These are phyloP conservation scores for Clistopyga incitator DNA, from an alignment of 2,888 invertebrate species.

Conservation along the genomic window DNA sequence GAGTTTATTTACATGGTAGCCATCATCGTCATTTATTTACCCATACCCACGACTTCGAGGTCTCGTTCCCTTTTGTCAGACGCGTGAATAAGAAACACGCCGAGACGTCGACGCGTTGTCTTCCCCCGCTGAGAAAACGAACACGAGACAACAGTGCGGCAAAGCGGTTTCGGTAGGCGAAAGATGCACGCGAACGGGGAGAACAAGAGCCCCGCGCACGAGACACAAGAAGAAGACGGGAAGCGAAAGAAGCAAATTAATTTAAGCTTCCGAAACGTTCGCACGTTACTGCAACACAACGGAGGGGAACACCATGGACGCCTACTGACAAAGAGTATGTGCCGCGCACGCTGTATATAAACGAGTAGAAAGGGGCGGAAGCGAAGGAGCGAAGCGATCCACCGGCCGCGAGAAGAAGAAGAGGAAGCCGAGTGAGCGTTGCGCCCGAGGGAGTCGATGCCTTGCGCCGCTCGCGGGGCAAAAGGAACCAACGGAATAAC, in stretches of 20 bases:
- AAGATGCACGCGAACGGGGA: conserved; percentile 45
- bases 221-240: conserved; percentile 47
- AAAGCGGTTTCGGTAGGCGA: not conserved
- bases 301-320: conserved; percentile 54
- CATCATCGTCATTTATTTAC: conserved; percentile 34
- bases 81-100: conserved; percentile 56
- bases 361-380: conserved; percentile 61
- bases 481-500: conserved; percentile 51
- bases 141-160: conserved; percentile 29
- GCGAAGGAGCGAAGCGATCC: conserved; percentile 72
- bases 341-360: conserved; percentile 29
- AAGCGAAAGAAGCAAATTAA: conserved; percentile 74
- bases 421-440: conserved; percentile 25
- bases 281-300: conserved; percentile 70
- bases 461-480: not conserved
- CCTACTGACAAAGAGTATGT: conserved; percentile 52
- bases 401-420: conserved; percentile 4
- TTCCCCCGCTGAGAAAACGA: conserved; percentile 47
- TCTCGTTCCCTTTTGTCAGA: conserved; percentile 35
- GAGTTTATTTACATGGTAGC: conserved; percentile 14
- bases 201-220: conserved; percentile 50
- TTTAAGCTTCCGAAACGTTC: conserved; percentile 74
- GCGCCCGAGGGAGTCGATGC: conserved; percentile 10
- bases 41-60: conserved; percentile 15
- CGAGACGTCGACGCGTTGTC: conserved; percentile 58